These are phyloP conservation scores for Nyctereutes procyonoides DNA, from an alignment of 2,113 vertebrate genomes.

Conservation along the genomic window DNA sequence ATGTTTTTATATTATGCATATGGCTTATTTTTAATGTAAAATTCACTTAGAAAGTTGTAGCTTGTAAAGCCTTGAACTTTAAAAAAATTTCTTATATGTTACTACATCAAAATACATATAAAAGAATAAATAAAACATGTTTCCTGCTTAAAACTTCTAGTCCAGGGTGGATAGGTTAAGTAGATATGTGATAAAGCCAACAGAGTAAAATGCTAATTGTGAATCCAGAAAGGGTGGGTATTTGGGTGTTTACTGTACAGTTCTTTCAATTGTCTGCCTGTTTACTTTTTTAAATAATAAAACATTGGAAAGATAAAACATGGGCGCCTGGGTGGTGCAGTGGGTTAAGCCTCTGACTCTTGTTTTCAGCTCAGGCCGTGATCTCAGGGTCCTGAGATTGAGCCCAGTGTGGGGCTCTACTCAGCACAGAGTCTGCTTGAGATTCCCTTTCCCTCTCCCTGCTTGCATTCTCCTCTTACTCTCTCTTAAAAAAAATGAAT, in stretches of 20 bases:
- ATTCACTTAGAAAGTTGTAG: slow-evolving; percentile 12
- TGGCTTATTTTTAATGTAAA: slow-evolving; percentile 49
- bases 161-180: not conserved
- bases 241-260: not conserved
- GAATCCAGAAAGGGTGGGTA: not conserved
- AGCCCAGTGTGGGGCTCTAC: not conserved
- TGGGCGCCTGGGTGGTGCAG: not conserved
- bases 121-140: slow-evolving; percentile 12
- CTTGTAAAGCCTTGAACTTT: slow-evolving; percentile 5
- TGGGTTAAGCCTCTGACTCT: not conserved
- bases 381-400: not conserved
- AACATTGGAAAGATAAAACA: not conserved
- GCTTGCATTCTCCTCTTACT: too few relatives aligned
- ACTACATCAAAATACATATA: slow-evolving; percentile 28
- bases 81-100: slow-evolving; percentile 10
- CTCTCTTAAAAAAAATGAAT: not conserved
- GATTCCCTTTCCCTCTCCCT: not conserved
- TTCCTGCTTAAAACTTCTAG: slow-evolving; percentile 19
- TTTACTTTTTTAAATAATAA: slow-evolving; percentile 44
- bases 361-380: not conserved
- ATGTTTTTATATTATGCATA: slow-evolving; percentile 18
- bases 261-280: slow-evolving; percentile 11
- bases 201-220: slow-evolving; percentile 21
- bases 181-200: not conserved
- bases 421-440: not conserved